Percentiles rank a stretch among this genome's conserved stretches.
Conservation (phyloP, 2,797 vertebrate species). For the Hippocampus kuda region DNA sequence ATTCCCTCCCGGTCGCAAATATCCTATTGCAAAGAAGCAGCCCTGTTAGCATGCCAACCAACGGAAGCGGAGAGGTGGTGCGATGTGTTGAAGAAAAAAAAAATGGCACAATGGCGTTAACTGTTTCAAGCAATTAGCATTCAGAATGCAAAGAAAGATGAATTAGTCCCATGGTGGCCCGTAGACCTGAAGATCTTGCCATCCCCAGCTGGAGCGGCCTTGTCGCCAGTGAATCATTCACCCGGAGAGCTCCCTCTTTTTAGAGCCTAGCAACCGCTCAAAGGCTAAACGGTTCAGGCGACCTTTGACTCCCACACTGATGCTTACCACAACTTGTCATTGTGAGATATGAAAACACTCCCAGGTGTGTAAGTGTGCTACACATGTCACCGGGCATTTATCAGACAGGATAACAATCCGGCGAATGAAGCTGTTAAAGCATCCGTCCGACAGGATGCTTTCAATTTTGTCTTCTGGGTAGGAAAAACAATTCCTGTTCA, state of each 20-base stretch:
- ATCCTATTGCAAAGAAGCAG: neutral
- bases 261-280: slow-evolving; percentile 5
- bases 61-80: neutral
- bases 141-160: neutral
- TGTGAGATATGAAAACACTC: neutral
- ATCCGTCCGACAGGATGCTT: neutral
- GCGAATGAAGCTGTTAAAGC: neutral
- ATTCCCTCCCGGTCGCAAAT: neutral
- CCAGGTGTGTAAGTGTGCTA: neutral
- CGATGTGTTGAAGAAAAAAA: neutral
- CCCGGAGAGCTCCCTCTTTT: neutral
- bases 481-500: neutral
- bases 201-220: slow-evolving; percentile 2
- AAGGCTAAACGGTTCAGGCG: neutral
- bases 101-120: neutral
- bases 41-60: neutral
- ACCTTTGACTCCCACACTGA: slow-evolving; percentile 5
- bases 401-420: slow-evolving; percentile 1
- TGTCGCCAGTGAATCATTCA: slow-evolving; percentile 4
- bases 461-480: neutral
- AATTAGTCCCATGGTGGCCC: neutral
- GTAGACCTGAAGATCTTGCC: neutral
- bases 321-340: slow-evolving; percentile 2
- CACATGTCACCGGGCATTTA: slow-evolving; percentile 1
- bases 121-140: neutral